phyloP scores from a whole-genome alignment of 1,140 invertebrate genomes.

The Atopsyche davidsoni region DNA sequence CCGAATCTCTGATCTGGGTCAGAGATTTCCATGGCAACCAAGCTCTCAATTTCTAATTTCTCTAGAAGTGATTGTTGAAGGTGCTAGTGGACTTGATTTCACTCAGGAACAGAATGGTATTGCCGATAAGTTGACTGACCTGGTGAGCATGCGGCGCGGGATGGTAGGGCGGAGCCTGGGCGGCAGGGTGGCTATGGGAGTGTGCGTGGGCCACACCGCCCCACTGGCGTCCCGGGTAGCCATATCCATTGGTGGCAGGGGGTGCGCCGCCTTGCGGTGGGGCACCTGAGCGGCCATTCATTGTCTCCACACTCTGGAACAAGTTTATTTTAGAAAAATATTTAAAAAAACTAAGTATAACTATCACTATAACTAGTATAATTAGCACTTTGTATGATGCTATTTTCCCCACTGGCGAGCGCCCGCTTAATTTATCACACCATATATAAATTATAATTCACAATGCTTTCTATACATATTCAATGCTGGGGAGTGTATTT shows the following conservation, averaged over 20 bases:
- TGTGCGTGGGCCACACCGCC: conserved; percentile 45
- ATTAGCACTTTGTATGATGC: no score
- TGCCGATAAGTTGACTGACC: conserved; percentile 9
- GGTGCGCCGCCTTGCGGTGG: conserved; percentile 5
- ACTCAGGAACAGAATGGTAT: no score
- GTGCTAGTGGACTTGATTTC: no score
- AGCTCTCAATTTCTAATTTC: no score
- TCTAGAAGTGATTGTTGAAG: neutral
- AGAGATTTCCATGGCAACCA: no score
- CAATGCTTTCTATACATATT: no score
- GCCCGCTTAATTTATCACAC: no score
- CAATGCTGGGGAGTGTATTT: no score
- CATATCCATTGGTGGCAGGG: conserved; percentile 28
- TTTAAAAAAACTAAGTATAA: conserved; percentile 9
- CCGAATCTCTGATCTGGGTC: no score
- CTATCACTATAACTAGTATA: no score
- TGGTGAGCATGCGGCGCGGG: conserved; percentile 44
- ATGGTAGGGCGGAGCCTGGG: conserved; percentile 43
- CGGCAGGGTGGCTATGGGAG: conserved; percentile 48
- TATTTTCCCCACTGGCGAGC: no score
- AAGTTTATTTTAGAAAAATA: conserved; percentile 12
- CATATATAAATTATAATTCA: no score
- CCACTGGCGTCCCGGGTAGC: conserved; percentile 11
- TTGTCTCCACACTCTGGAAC: conserved; percentile 22
- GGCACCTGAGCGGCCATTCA: conserved; percentile 14